phyloP scores from a whole-genome alignment of 2,113 vertebrate species.

The Etheostoma cragini region DNA sequence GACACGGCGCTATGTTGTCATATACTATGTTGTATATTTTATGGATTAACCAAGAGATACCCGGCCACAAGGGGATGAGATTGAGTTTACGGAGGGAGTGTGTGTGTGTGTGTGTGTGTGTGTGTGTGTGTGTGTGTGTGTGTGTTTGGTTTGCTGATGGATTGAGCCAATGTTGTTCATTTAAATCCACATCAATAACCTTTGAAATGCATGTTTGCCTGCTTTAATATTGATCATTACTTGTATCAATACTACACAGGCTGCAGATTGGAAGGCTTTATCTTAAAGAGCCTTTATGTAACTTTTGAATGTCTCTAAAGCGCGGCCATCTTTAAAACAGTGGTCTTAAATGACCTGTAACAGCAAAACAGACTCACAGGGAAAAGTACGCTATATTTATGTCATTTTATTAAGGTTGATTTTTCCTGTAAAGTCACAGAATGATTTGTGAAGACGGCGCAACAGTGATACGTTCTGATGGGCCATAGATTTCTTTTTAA shows the following conservation, averaged over 20 bases:
- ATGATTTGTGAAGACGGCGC: too few relatives aligned
- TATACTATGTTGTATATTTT: constrained; percentile 7
- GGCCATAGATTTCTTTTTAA: too few relatives aligned
- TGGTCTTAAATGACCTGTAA: too few relatives aligned
- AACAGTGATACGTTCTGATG: too few relatives aligned
- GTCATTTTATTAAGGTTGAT: too few relatives aligned
- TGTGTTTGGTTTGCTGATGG: constrained; percentile 19
- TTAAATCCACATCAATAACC: not conserved
- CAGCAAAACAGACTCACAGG: too few relatives aligned
- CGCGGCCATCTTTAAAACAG: too few relatives aligned
- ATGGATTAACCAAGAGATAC: constrained; percentile 13
- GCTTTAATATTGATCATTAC: constrained; percentile 30
- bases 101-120: constrained; percentile 15
- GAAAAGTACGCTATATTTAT: too few relatives aligned
- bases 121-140: constrained; percentile 18
- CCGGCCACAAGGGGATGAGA: not conserved
- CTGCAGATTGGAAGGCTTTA: constrained; percentile 2
- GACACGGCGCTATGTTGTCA: not conserved
- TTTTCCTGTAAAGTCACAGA: too few relatives aligned
- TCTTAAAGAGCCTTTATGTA: not conserved
- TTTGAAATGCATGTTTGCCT: not conserved
- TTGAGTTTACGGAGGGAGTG: not conserved
- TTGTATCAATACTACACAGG: not conserved
- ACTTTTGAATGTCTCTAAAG: too few relatives aligned
- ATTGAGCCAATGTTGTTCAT: constrained; percentile 8